Evolutionary conservation across 2,797 vertebrate genomes (phyloP).

Genomic region (Adelosebastes latens): DNA sequence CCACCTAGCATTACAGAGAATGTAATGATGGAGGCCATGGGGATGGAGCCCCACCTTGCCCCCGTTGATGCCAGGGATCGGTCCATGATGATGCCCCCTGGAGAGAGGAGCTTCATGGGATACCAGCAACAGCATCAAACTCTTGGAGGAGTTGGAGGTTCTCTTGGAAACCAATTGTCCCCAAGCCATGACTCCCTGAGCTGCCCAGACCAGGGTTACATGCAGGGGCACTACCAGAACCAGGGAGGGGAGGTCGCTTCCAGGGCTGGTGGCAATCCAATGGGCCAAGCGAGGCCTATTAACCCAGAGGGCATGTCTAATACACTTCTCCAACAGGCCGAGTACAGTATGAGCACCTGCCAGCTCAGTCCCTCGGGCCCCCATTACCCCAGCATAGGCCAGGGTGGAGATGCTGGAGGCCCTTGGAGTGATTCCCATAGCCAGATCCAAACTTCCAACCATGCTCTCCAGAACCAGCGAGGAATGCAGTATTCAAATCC

Average conservation of each 20-base stretch:
- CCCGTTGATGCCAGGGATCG: slow-evolving; percentile 74
- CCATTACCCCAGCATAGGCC: slow-evolving; percentile 75
- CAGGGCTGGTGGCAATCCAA: slow-evolving; percentile 57
- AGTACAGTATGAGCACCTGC: slow-evolving; percentile 87
- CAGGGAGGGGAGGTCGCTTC: slow-evolving; percentile 64
- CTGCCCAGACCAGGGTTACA: slow-evolving; percentile 81
- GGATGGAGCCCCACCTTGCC: slow-evolving; percentile 78
- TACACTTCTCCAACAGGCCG: slow-evolving; percentile 83
- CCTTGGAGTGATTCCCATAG: slow-evolving; percentile 82
- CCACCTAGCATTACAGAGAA: slow-evolving; percentile 95
- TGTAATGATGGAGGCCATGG: slow-evolving; percentile 90
- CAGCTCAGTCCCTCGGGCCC: slow-evolving; percentile 86
- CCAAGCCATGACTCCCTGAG: slow-evolving; percentile 78
- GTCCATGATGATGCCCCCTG: slow-evolving; percentile 76
- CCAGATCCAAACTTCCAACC: slow-evolving; percentile 72
- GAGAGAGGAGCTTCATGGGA: slow-evolving; percentile 83
- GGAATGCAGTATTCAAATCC: slow-evolving; percentile 72
- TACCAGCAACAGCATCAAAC: slow-evolving; percentile 83
- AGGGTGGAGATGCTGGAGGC: slow-evolving; percentile 61
- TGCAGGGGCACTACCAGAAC: slow-evolving; percentile 78
- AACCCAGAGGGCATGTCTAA: slow-evolving; percentile 79
- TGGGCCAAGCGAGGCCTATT: slow-evolving; percentile 64
- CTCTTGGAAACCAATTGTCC: slow-evolving; percentile 78
- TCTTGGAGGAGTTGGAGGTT: slow-evolving; percentile 59
- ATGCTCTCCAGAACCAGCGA: slow-evolving; percentile 69